phyloP scores from a whole-genome alignment of 2,797 vertebrate species.

The Gorsachius magnificus region DNA sequence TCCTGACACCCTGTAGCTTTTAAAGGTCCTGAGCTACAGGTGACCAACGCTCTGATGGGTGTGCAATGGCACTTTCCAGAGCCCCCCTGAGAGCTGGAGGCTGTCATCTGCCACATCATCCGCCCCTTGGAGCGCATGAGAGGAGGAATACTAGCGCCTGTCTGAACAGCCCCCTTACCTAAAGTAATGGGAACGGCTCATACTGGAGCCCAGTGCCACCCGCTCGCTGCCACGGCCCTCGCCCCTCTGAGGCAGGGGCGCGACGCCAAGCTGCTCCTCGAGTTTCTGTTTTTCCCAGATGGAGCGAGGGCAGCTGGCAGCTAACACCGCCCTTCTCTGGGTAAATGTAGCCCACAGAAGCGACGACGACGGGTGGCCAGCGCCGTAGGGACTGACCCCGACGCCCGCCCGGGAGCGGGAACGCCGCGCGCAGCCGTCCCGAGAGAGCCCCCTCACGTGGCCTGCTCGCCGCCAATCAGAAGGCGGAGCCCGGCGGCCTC shows the following conservation, averaged over 20 bases:
- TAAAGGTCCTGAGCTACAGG: no score
- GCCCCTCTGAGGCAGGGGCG: background rate
- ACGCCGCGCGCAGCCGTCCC: rapidly evolving
- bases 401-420: no score
- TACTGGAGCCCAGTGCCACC: no score
- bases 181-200: rapidly evolving
- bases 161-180: rapidly evolving
- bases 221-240: background rate
- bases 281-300: background rate
- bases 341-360: rapidly evolving
- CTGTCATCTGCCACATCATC: rapidly evolving
- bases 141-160: rapidly evolving
- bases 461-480: background rate
- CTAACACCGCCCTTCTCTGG: rapidly evolving
- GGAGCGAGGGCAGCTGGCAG: background rate
- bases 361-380: rapidly evolving
- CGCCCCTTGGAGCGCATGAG: rapidly evolving
- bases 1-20: background rate
- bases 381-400: no score
- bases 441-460: rapidly evolving
- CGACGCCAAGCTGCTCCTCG: background rate
- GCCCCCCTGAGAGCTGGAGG: rapidly evolving
- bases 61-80: rapidly evolving
- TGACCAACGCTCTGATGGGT: rapidly evolving
- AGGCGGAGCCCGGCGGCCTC: background rate